Evolutionary conservation across 2,888 invertebrate species (phyloP).

Genomic region (Ferrisia virgata): DNA sequence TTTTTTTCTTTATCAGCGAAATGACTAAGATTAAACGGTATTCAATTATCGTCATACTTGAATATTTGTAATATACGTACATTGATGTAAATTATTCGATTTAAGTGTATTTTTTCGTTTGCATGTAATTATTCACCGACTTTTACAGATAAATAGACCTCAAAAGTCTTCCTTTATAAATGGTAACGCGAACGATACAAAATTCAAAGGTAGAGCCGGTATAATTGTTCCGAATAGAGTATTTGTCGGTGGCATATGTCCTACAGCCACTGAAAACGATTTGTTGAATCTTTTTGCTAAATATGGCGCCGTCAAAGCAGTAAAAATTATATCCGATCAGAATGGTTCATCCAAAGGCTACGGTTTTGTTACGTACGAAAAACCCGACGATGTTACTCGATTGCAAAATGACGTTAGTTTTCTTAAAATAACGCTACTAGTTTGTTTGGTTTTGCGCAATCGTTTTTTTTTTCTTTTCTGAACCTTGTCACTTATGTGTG

Average conservation of each 20-base stretch:
- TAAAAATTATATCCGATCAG: conserved; percentile 90
- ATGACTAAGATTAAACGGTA: not conserved
- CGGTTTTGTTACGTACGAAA: conserved; percentile 83
- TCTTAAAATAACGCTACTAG: not conserved
- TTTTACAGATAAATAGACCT: conserved; percentile 21
- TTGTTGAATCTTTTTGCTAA: conserved; percentile 85
- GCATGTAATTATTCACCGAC: not conserved
- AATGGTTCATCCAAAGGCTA: conserved; percentile 94
- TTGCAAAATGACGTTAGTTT: conserved; percentile 66
- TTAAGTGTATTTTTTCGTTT: not conserved
- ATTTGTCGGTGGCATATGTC: conserved; percentile 93
- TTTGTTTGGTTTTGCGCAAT: not conserved
- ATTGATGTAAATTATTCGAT: too few relatives aligned
- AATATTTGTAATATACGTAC: not conserved
- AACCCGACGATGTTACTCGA: conserved; percentile 77
- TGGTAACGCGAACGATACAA: conserved; percentile 7
- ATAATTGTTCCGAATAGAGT: conserved; percentile 85
- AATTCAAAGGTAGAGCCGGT: conserved; percentile 36
- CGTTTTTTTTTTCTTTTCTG: too few relatives aligned
- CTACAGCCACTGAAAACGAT: conserved; percentile 89
- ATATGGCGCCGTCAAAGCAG: conserved; percentile 83
- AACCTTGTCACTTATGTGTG: conserved; percentile 32
- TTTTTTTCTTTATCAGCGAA: not conserved
- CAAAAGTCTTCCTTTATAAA: conserved; percentile 24
- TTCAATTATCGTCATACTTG: not conserved